Evolutionary conservation across 1,140 invertebrate species (phyloP), one percentile per base, ranked within the genome.

Genomic region (Trichoplusia ni): DNA sequence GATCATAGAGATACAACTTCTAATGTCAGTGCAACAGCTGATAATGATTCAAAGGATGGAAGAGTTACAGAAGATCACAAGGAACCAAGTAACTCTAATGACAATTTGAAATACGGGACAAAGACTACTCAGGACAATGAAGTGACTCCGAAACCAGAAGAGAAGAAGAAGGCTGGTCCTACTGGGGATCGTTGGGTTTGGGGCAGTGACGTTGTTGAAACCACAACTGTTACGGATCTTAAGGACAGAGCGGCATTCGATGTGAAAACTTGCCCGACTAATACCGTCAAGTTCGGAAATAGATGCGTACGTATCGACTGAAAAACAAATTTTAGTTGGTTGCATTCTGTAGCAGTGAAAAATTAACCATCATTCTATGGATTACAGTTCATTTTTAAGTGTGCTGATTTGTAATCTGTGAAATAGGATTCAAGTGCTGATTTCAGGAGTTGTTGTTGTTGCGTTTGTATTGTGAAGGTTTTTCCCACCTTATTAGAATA

Each of bases 121-220:
- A 21, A 42, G 9, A 42, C 40, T 1, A 42, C 40, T 21, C 19
- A 11, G 1, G 40, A 42, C 40, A 42, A 42, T 9, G 19, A 42
- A 47, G 44, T 47, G 7, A 47, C 44, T 29, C 23, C 13, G 0
- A 46, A 4, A 8, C 2, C 11, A 8, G 5, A 46, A 14, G 11
- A 7, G 13, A 29, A 31, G 7, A 49, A 49, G 2, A 7, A 9
- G 9, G 25, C n/a, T n/a, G n/a, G n/a, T n/a, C n/a, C n/a, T n/a
- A n/a, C n/a, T n/a, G 46, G 29, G 2, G 46, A 49, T 14, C 27
- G 25, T 4, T 49, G 46, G 46, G 18, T 49, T 4, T 49, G 46
- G 46, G 18, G 46, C 4, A 31, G 29, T 4, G 46, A 27, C 3
- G 2, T n/a, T 0, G 46, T 18, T 8, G 25, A 18, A 4, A 31